phyloP scores from a whole-genome alignment of 1,140 invertebrate species.

The Teleogryllus occipitalis region DNA sequence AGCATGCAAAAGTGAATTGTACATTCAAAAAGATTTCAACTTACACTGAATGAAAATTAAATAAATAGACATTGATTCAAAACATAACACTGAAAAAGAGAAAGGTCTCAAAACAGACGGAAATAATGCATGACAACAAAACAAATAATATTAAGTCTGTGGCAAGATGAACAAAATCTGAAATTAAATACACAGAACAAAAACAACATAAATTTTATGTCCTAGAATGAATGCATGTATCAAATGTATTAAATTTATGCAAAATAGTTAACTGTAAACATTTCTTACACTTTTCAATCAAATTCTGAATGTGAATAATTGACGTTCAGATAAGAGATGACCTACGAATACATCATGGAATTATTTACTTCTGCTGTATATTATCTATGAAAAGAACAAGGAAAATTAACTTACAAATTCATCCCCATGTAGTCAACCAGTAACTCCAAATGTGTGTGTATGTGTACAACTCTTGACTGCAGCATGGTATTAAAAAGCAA shows the following conservation, averaged over 20 bases:
- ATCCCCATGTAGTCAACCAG: background rate
- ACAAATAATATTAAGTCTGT: no score
- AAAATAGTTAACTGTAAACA: background rate
- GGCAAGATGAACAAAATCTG: no score
- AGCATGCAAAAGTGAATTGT: no score
- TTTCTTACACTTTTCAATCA: background rate
- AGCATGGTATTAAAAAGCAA: background rate
- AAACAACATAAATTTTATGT: background rate
- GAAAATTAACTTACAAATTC: background rate
- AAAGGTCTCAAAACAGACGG: no score
- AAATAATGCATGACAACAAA: no score
- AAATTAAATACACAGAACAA: no score
- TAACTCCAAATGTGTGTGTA: background rate
- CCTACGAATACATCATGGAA: background rate
- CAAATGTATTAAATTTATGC: constrained; percentile 6
- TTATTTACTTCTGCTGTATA: background rate
- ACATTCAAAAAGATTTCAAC: no score
- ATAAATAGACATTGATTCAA: no score
- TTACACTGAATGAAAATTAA: no score
- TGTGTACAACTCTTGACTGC: no score
- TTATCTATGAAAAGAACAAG: background rate
- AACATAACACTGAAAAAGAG: no score
- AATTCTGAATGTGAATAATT: background rate
- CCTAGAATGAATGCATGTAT: background rate
- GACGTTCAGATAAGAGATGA: background rate